Conservation (phyloP, 2,113 vertebrate genomes). For the Heptranchias perlo region DNA sequence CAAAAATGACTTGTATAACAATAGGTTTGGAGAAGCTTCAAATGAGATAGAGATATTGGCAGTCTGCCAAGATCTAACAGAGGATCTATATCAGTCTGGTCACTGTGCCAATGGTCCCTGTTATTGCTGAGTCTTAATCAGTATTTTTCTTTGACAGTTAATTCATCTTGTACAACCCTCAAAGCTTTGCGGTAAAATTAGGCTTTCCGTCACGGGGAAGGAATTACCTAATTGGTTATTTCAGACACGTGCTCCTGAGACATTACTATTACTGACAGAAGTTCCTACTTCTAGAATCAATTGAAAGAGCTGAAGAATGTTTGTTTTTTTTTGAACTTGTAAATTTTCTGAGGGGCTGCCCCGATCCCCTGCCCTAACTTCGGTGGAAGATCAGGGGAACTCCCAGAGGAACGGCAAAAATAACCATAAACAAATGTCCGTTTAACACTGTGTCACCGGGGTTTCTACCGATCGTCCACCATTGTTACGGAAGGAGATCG, state of each 20-base stretch:
- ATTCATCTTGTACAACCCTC: background rate
- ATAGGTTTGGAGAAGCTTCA: background rate
- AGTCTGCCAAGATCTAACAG: background rate
- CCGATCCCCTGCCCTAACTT: background rate
- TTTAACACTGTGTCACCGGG: background rate
- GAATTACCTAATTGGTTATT: background rate
- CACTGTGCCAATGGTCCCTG: background rate
- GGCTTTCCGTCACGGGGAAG: background rate
- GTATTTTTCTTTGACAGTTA: background rate
- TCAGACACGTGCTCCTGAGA: background rate
- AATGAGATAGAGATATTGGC: background rate
- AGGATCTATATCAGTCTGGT: background rate
- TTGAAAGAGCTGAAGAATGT: background rate
- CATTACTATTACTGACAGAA: background rate
- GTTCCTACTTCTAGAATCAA: background rate
- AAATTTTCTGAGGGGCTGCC: background rate
- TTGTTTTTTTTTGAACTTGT: background rate
- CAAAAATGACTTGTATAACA: background rate
- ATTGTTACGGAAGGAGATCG: background rate
- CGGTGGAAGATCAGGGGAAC: background rate
- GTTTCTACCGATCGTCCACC: background rate
- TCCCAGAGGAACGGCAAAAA: background rate
- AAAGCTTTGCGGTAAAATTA: background rate
- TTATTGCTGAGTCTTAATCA: background rate
- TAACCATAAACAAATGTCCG: background rate